phyloP scores from a whole-genome alignment of 2,113 vertebrate genomes.

The Labeo catla region DNA sequence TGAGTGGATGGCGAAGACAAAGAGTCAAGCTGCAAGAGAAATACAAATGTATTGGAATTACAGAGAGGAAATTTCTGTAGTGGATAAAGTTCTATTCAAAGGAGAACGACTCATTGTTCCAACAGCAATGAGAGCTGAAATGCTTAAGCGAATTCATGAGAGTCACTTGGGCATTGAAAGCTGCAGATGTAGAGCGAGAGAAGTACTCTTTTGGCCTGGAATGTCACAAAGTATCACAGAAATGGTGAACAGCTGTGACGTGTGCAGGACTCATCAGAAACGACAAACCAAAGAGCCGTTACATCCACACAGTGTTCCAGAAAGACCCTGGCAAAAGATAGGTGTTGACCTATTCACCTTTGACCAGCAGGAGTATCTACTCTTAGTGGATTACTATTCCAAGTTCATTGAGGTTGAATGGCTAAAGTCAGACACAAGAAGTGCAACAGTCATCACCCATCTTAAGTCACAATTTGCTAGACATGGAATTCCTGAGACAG shows the following conservation, averaged over 20 bases:
- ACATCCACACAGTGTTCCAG: slow-evolving; percentile 37
- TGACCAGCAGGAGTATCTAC: too few species aligned
- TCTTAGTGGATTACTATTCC: too few species aligned
- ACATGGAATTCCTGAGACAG: slow-evolving; percentile 40
- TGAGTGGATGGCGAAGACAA: too few species aligned
- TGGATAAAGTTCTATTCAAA: slow-evolving; percentile 42
- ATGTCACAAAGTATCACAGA: slow-evolving; percentile 4
- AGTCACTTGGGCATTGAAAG: slow-evolving; percentile 39
- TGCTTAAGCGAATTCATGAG: slow-evolving; percentile 26
- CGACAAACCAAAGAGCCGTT: slow-evolving; percentile 31
- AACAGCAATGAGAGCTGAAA: slow-evolving; percentile 29
- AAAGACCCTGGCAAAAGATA: slow-evolving; percentile 44
- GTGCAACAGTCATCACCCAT: too few species aligned
- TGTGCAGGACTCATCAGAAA: slow-evolving; percentile 29
- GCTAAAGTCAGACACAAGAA: too few species aligned
- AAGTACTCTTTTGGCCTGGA: slow-evolving; percentile 33
- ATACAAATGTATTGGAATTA: slow-evolving; percentile 31
- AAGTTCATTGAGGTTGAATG: too few species aligned
- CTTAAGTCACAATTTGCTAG: too few species aligned
- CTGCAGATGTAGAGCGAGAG: slow-evolving; percentile 11
- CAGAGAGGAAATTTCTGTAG: slow-evolving; percentile 38
- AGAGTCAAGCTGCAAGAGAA: slow-evolving; percentile 28
- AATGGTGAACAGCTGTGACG: slow-evolving; percentile 30
- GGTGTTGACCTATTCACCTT: slow-evolving; percentile 35
- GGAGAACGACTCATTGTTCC: slow-evolving; percentile 43